Evolutionary conservation across 1,140 invertebrate species (phyloP).

Genomic region (Planococcus citri): DNA sequence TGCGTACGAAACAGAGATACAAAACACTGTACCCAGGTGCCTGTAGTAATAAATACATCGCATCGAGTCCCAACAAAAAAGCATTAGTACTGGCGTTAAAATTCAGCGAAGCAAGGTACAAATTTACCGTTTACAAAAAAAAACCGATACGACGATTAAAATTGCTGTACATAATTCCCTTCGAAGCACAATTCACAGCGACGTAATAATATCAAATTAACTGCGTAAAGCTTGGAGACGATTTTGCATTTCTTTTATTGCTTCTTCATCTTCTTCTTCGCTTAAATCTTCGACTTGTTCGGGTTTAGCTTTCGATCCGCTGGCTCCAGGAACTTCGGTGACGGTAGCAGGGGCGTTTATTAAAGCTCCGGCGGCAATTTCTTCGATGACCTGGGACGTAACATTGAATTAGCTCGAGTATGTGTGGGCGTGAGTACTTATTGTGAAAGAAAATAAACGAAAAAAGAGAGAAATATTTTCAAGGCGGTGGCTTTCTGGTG

Average conservation of each 20-base stretch:
- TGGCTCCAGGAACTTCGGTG: constrained; percentile 44
- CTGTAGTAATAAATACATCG: background rate
- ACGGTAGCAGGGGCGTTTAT: constrained; percentile 68
- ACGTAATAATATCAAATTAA: constrained; percentile 22
- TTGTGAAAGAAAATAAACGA: background rate
- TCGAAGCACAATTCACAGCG: background rate
- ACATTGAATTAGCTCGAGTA: background rate
- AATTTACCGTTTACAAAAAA: background rate
- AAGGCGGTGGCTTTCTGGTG: background rate
- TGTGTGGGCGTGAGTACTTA: background rate
- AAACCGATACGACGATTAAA: background rate
- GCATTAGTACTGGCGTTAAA: background rate
- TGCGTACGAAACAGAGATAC: too few species aligned
- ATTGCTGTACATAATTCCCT: background rate
- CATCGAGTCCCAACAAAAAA: background rate
- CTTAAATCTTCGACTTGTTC: constrained; percentile 36
- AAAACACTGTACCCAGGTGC: too few species aligned
- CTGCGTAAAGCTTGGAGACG: constrained; percentile 62
- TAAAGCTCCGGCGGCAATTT: constrained; percentile 83
- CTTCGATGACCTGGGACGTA: constrained; percentile 34
- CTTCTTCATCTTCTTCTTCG: constrained; percentile 57
- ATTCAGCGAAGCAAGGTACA: background rate
- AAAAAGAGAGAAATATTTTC: constrained; percentile 14
- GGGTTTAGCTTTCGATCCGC: constrained; percentile 41
- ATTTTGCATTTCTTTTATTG: constrained; percentile 73